These are phyloP conservation scores for Trisateles emortualis DNA, from an alignment of 2,888 invertebrate genomes.

Conservation along the genomic window DNA sequence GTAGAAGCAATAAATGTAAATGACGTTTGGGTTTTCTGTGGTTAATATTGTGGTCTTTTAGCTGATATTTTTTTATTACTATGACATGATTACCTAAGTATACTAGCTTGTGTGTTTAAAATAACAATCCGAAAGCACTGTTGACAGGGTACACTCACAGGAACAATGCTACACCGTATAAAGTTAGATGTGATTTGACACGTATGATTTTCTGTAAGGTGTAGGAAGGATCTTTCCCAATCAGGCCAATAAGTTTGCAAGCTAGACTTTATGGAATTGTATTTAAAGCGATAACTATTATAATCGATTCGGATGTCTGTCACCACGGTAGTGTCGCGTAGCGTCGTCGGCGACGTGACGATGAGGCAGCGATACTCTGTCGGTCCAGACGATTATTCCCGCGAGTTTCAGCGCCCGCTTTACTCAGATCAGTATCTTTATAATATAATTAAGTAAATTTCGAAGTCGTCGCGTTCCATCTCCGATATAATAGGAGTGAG, in stretches of 20 bases:
- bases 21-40: background rate
- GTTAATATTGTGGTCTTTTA: too few relatives aligned
- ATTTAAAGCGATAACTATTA: conserved; percentile 39
- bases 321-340: conserved; percentile 21
- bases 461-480: conserved; percentile 68
- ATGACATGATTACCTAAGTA: too few relatives aligned
- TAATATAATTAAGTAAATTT: conserved; percentile 80
- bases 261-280: too few relatives aligned
- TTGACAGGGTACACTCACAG: too few relatives aligned
- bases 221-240: too few relatives aligned
- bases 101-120: too few relatives aligned
- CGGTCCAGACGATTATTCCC: conserved; percentile 50
- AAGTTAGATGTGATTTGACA: too few relatives aligned
- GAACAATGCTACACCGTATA: too few relatives aligned
- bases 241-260: too few relatives aligned
- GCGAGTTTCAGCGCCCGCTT: conserved; percentile 57
- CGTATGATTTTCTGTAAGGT: too few relatives aligned
- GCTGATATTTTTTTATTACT: too few relatives aligned
- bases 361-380: conserved; percentile 58
- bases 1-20: background rate
- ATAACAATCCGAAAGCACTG: too few relatives aligned
- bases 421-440: conserved; percentile 75
- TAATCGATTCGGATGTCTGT: conserved; percentile 32
- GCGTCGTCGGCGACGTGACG: conserved; percentile 20
- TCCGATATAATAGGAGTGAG: conserved; percentile 73